Evolutionary conservation across 2,888 invertebrate species (phyloP).

Genomic region (Petrolisthes manimaculis): DNA sequence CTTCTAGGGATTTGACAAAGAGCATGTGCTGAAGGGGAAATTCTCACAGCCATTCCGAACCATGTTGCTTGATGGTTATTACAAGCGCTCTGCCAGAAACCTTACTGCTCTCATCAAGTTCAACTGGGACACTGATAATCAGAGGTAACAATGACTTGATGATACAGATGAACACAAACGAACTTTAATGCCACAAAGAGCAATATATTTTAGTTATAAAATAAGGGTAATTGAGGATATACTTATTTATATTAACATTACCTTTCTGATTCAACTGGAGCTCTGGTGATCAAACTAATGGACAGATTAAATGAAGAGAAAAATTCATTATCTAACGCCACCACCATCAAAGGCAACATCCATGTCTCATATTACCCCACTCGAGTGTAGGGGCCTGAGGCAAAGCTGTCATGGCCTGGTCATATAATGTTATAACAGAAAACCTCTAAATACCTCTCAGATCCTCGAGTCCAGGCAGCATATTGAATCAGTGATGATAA

Average conservation of each 20-base stretch:
- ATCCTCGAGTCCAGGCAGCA: too few relatives aligned
- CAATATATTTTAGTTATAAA: background rate
- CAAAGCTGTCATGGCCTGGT: too few relatives aligned
- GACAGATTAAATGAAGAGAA: too few relatives aligned
- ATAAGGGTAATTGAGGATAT: background rate
- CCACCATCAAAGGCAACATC: too few relatives aligned
- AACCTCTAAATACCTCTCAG: too few relatives aligned
- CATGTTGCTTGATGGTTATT: slow-evolving; percentile 41
- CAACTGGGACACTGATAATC: slow-evolving; percentile 45
- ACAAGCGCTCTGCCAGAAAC: slow-evolving; percentile 31
- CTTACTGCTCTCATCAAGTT: slow-evolving; percentile 40
- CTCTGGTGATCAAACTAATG: too few relatives aligned
- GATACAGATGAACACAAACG: background rate
- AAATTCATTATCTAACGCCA: too few relatives aligned
- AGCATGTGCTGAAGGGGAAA: slow-evolving; percentile 48
- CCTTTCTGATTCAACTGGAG: background rate
- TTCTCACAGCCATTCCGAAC: slow-evolving; percentile 53
- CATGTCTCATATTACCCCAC: too few relatives aligned
- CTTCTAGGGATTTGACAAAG: slow-evolving; percentile 48
- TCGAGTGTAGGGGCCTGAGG: too few relatives aligned
- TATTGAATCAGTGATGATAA: too few relatives aligned
- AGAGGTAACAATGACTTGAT: slow-evolving; percentile 17
- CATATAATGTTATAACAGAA: too few relatives aligned
- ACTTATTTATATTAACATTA: background rate
- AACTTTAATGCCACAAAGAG: too few relatives aligned